Percentiles rank a stretch among this genome's conserved stretches.
Evolutionary conservation across 2,888 invertebrate genomes (phyloP).

Genomic region (Dolomedes plantarius): DNA sequence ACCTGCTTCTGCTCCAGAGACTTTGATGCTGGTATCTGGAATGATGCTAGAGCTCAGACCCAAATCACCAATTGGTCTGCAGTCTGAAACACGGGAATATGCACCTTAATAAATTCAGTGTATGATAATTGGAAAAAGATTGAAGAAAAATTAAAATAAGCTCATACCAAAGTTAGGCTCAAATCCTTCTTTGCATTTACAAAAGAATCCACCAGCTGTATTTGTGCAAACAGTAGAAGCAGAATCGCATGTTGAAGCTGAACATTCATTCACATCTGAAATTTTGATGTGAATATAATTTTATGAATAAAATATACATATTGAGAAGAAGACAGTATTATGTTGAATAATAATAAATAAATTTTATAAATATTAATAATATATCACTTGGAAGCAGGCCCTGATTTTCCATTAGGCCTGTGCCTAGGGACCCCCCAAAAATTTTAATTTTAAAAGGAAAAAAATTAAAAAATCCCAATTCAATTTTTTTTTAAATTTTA

Average conservation of each 20-base stretch:
- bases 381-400: too few relatives aligned
- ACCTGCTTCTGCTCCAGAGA: constrained; percentile 88
- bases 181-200: constrained; percentile 83
- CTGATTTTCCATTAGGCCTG: too few relatives aligned
- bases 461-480: too few relatives aligned
- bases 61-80: constrained; percentile 91
- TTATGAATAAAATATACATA: too few relatives aligned
- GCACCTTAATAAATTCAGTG: background rate
- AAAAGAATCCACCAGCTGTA: constrained; percentile 88
- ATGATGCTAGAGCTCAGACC: constrained; percentile 92
- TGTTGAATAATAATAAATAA: too few relatives aligned
- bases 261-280: constrained; percentile 90
- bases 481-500: too few relatives aligned
- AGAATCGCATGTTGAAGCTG: constrained; percentile 89
- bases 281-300: background rate
- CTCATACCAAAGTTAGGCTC: constrained; percentile 73
- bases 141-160: too few relatives aligned
- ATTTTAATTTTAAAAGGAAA: too few relatives aligned
- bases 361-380: too few relatives aligned
- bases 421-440: too few relatives aligned
- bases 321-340: too few relatives aligned
- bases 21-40: constrained; percentile 91
- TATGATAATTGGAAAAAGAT: too few relatives aligned
- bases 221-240: constrained; percentile 94
- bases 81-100: constrained; percentile 79